Percentiles rank a stretch among this genome's conserved stretches.
These are phyloP conservation scores for Ips nitidus DNA, from an alignment of 1,140 invertebrate species.

Conservation along the genomic window DNA sequence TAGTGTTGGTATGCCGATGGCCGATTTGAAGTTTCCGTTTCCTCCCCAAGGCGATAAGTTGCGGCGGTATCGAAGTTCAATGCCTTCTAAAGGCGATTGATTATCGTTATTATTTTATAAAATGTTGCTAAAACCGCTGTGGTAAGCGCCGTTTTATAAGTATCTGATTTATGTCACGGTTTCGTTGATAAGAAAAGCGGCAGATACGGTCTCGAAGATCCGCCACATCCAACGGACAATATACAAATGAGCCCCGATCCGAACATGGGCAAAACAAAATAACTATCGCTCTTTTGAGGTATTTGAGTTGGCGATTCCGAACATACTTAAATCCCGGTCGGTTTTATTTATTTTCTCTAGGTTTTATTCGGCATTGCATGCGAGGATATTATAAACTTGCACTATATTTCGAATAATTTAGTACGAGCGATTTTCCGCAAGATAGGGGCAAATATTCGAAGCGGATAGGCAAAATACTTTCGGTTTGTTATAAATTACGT, in stretches of 20 bases:
- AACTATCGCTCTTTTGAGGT: slow-evolving; percentile 5
- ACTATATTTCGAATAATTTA: slow-evolving; percentile 37
- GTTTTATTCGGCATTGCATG: slow-evolving; percentile 37
- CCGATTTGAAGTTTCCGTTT: slow-evolving; percentile 20
- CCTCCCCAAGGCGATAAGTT: slow-evolving; percentile 3
- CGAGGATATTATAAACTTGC: slow-evolving; percentile 35
- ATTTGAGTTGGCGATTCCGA: slow-evolving; percentile 19
- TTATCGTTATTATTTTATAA: not conserved
- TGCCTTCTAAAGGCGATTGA: slow-evolving; percentile 15
- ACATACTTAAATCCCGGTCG: slow-evolving; percentile 28
- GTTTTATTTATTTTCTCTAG: slow-evolving; percentile 30
- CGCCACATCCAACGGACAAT: too few species aligned
- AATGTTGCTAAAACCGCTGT: too few species aligned
- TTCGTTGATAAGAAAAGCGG: too few species aligned
- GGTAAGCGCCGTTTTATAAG: too few species aligned
- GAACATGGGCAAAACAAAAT: slow-evolving; percentile 13
- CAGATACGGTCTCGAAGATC: too few species aligned
- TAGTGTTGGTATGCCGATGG: slow-evolving; percentile 7
- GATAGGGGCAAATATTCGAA: slow-evolving; percentile 40
- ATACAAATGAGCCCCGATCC: not conserved
- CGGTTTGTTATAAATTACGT: slow-evolving; percentile 37
- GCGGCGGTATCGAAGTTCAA: slow-evolving; percentile 17
- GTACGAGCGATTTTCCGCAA: slow-evolving; percentile 27
- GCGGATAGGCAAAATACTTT: slow-evolving; percentile 38
- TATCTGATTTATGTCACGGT: too few species aligned